phyloP scores from a whole-genome alignment of 2,888 invertebrate species.

The Cephus nigrinus region DNA sequence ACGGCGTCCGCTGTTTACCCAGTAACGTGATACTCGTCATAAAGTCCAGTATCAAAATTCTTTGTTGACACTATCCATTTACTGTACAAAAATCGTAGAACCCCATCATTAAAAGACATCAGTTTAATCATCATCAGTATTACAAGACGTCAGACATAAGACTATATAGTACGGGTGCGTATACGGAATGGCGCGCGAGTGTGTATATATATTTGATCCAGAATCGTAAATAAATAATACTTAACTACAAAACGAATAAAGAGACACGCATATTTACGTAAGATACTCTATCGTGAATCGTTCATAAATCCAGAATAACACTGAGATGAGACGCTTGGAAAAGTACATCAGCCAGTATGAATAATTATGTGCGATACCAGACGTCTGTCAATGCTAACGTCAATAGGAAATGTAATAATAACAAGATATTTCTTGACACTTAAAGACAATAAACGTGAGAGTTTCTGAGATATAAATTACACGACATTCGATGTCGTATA shows the following conservation, averaged over 20 bases:
- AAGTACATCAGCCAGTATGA: not conserved
- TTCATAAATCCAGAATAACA: not conserved
- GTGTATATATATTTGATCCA: not conserved
- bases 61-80: not conserved
- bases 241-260: not conserved
- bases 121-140: not conserved
- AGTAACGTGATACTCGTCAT: slow-evolving; percentile 8
- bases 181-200: not conserved
- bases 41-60: not conserved
- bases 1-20: slow-evolving; percentile 28
- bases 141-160: slow-evolving; percentile 6
- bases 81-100: not conserved
- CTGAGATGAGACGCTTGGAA: not conserved
- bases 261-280: not conserved
- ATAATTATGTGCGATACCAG: not conserved
- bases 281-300: not conserved
- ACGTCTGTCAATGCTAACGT: not conserved
- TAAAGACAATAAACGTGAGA: not conserved
- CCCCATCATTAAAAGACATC: not conserved
- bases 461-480: slow-evolving; percentile 16
- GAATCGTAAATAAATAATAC: not conserved
- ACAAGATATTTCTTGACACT: not conserved
- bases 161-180: not conserved
- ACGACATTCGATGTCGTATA: slow-evolving; percentile 21
- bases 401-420: not conserved